These are phyloP conservation scores for Cinclus cinclus DNA, from an alignment of 2,113 vertebrate genomes.

Conservation along the genomic window DNA sequence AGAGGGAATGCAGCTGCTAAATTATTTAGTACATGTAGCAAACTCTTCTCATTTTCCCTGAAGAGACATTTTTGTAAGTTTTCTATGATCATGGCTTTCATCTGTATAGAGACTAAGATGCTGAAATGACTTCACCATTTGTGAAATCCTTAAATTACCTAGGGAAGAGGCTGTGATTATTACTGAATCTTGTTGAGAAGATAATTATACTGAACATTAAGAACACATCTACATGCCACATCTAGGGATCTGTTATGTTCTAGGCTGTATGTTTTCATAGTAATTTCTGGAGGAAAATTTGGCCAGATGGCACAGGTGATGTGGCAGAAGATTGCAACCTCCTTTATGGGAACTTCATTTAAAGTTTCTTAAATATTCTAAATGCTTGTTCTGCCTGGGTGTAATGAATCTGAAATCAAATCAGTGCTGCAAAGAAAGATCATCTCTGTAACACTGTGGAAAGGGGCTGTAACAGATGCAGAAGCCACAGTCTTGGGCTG, in stretches of 20 bases:
- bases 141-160: slow-evolving; percentile 30
- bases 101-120: neutral
- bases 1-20: neutral
- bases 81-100: neutral
- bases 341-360: slow-evolving; percentile 10
- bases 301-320: slow-evolving; percentile 47
- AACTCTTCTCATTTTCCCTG: neutral
- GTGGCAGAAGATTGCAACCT: slow-evolving; percentile 38
- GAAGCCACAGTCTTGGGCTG: neutral
- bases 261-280: slow-evolving; percentile 24
- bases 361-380: neutral
- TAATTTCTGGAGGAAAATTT: slow-evolving; percentile 45
- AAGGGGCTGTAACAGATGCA: neutral
- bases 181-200: neutral
- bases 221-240: slow-evolving; percentile 44
- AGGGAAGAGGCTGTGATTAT: slow-evolving; percentile 13
- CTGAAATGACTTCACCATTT: slow-evolving; percentile 22
- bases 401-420: slow-evolving; percentile 26
- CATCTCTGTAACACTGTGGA: neutral
- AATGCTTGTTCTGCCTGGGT: slow-evolving; percentile 8
- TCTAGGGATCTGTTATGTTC: slow-evolving; percentile 24
- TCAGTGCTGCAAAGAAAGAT: neutral
- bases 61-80: neutral
- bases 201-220: slow-evolving; percentile 46
- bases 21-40: neutral